phyloP scores from a whole-genome alignment of 64 coral and sea anemone species.

The Actinia equina region DNA sequence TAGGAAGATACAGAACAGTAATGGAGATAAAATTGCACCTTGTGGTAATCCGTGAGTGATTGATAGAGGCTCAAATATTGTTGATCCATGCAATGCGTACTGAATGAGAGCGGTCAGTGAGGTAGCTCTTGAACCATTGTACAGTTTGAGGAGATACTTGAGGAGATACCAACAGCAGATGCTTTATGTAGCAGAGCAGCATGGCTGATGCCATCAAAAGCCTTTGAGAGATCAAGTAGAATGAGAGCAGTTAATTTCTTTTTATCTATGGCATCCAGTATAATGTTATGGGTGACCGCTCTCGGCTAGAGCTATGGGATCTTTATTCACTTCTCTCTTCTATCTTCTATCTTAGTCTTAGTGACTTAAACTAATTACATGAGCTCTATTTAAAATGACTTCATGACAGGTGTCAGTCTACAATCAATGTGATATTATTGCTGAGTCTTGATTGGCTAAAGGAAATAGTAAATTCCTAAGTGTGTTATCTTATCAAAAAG shows the following conservation, averaged over 20 bases:
- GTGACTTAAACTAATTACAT: too few relatives aligned
- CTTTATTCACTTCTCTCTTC: too few relatives aligned
- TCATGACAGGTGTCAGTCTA: too few relatives aligned
- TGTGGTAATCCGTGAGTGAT: constrained; percentile 25
- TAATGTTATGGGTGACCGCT: too few relatives aligned
- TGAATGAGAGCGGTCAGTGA: not conserved
- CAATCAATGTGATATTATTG: too few relatives aligned
- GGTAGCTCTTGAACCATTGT: constrained; percentile 44
- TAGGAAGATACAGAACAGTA: constrained; percentile 36
- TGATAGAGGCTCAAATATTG: constrained; percentile 13
- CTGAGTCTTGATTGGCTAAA: too few relatives aligned
- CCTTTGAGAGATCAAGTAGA: constrained; percentile 21
- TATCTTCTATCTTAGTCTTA: too few relatives aligned
- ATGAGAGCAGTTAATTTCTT: constrained; percentile 14
- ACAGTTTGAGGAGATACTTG: constrained; percentile 12
- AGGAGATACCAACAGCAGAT: not conserved
- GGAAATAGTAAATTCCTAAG: too few relatives aligned
- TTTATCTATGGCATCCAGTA: constrained; percentile 32
- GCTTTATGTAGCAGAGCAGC: constrained; percentile 20
- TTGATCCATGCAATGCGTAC: constrained; percentile 13
- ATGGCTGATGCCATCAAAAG: constrained; percentile 30
- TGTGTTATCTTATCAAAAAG: too few relatives aligned
- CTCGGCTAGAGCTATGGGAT: too few relatives aligned
- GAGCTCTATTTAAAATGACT: too few relatives aligned
- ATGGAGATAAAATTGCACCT: constrained; percentile 37